These are phyloP conservation scores for Fundulus diaphanus DNA, from an alignment of 2,797 vertebrate genomes.

Conservation along the genomic window DNA sequence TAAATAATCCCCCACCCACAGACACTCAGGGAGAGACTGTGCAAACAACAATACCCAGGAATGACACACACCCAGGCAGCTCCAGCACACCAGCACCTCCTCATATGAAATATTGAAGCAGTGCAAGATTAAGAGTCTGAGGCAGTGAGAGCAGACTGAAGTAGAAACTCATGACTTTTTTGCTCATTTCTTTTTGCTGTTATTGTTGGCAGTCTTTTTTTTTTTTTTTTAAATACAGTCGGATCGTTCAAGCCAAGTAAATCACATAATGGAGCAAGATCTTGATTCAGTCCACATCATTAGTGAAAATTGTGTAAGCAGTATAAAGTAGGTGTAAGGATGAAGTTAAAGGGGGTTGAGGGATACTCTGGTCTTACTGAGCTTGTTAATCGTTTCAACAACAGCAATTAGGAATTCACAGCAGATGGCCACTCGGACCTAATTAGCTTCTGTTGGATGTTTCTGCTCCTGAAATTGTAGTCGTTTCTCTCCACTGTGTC, in stretches of 20 bases:
- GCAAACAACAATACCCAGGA: conserved; percentile 41
- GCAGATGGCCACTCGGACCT: not conserved
- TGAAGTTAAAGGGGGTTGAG: conserved; percentile 39
- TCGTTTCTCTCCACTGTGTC: not conserved
- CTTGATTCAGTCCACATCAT: conserved; percentile 55
- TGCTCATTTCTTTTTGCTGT: conserved; percentile 53
- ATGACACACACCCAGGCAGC: conserved; percentile 30
- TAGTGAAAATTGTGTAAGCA: conserved; percentile 52
- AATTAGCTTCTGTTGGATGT: not conserved
- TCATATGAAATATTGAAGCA: conserved; percentile 79
- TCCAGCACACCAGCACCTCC: conserved; percentile 52
- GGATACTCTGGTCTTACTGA: conserved; percentile 44
- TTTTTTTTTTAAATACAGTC: conserved; percentile 14
- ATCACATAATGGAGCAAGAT: conserved; percentile 54
- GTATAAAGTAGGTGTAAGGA: conserved; percentile 37
- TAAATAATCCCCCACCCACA: conserved; percentile 64
- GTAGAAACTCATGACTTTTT: conserved; percentile 44
- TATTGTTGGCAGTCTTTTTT: conserved; percentile 24
- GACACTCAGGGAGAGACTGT: conserved; percentile 29
- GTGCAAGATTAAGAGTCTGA: conserved; percentile 57
- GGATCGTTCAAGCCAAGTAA: conserved; percentile 61
- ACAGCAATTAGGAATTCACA: not conserved
- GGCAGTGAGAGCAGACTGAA: conserved; percentile 45
- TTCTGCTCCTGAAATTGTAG: not conserved
- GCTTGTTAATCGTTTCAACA: conserved; percentile 29